Percentiles rank a stretch among this genome's conserved stretches.
Conservation (phyloP, 2,797 vertebrate genomes). For the Cephalopachus bancanus region DNA sequence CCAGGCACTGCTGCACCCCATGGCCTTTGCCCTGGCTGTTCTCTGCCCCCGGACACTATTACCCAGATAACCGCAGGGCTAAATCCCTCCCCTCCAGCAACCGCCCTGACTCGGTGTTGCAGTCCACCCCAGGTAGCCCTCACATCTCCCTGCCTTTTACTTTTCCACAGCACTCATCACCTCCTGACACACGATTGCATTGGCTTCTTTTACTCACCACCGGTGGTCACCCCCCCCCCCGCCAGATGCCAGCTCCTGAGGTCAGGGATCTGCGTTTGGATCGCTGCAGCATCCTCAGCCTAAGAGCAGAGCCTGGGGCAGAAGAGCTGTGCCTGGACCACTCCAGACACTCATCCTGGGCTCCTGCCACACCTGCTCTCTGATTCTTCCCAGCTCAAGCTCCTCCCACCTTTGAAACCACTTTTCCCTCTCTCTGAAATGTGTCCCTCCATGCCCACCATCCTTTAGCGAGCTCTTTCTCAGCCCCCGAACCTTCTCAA, state of each 20-base stretch:
- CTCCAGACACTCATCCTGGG: neutral
- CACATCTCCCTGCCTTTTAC: neutral
- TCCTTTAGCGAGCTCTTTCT: neutral
- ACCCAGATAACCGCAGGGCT: neutral
- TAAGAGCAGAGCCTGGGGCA: neutral
- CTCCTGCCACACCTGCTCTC: neutral
- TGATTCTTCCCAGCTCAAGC: neutral
- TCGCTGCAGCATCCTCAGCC: neutral
- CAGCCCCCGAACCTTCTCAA: neutral
- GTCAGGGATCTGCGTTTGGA: neutral
- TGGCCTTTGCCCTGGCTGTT: neutral
- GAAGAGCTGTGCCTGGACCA: neutral
- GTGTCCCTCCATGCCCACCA: accelerated
- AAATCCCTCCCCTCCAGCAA: neutral
- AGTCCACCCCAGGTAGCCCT: neutral
- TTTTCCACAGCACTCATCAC: neutral
- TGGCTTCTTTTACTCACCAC: neutral
- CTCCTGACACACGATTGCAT: neutral
- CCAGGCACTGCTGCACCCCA: too few species aligned
- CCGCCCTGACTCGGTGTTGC: neutral
- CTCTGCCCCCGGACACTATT: accelerated
- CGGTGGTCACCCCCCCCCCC: too few species aligned
- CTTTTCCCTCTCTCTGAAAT: neutral
- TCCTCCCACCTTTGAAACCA: neutral
- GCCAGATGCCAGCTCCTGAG: neutral